Conservation (phyloP, 2,888 invertebrate genomes). For the Holacanthella duospinosa region DNA sequence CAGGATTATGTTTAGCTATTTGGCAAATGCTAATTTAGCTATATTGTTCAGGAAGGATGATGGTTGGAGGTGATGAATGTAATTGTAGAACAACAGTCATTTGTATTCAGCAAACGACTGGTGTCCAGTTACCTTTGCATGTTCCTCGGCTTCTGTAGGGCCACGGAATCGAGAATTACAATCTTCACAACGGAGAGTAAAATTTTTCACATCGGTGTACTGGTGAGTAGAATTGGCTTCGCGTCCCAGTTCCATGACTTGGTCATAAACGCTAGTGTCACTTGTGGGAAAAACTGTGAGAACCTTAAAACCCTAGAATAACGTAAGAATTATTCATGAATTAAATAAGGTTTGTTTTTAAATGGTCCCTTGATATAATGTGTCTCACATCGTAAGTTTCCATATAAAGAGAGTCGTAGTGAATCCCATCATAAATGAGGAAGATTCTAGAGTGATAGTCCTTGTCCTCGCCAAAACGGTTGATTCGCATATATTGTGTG, state of each 20-base stretch:
- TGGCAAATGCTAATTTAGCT: too few relatives aligned
- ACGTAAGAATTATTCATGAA: too few relatives aligned
- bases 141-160: slow-evolving; percentile 68
- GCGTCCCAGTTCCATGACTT: slow-evolving; percentile 72
- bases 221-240: slow-evolving; percentile 83
- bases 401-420: slow-evolving; percentile 86
- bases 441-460: slow-evolving; percentile 72
- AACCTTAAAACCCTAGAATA: slow-evolving; percentile 54
- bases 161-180: slow-evolving; percentile 68
- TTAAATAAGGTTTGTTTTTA: too few relatives aligned
- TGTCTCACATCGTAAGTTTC: slow-evolving; percentile 65
- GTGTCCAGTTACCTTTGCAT: slow-evolving; percentile 76
- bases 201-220: slow-evolving; percentile 80
- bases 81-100: not conserved
- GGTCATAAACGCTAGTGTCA: slow-evolving; percentile 59
- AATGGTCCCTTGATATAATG: too few relatives aligned
- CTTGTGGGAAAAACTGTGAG: slow-evolving; percentile 70
- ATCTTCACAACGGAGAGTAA: slow-evolving; percentile 69
- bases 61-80: too few relatives aligned
- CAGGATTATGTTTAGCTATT: too few relatives aligned
- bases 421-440: slow-evolving; percentile 87
- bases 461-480: slow-evolving; percentile 86
- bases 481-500: slow-evolving; percentile 77
- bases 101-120: slow-evolving; percentile 44
- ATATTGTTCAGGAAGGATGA: too few relatives aligned